Base-by-base conservation (phyloP, 2,797 vertebrate species). In the Crax fasciolata region DNA sequence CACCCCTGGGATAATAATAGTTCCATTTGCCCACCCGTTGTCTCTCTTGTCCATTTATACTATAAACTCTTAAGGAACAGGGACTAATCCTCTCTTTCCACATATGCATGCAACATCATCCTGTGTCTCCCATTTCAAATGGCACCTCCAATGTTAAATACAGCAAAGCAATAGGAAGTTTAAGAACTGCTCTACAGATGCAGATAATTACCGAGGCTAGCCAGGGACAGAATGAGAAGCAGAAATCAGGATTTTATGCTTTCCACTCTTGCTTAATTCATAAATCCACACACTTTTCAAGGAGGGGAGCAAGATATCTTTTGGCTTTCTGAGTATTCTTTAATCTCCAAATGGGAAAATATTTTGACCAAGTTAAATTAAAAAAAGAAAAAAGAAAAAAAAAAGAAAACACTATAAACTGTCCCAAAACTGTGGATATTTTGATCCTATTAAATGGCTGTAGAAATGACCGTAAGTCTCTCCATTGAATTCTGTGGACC, bases 191-290 rank as follows among this genome's bases (percentile, higher is more conserved):
- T 90, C 32, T 79, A 86, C 92, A 95, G 73, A 93, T 95, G 89
- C 70, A 75, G 91, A 49, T 81, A 82, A 94, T 96, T 96, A 95
- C 77, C 63, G 76, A 86, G 63, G 48, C 91, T 85, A 89, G 79
- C 62, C 92, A 82, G 65, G 46, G 62, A 81, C 55, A 91, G 82
- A 94, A 87, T 30, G 2, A 91, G 87, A 96, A 95, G 87, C 55
- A 97, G 87, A 91, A 96, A 91, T 79, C 44, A 59, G 38, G 59
- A 71, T 88, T 93, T 94, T 79, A 19, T 57, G 20, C 41, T 54
- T 46, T 96, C 79, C 67, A 74, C 41, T 94, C 83, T 88, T 5
- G 9, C 52, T 80, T 75, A 92, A 81, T 79, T 89, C 55, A 81
- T 46, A 88, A 73, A 93, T 75, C 72, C n/a, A 49, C 75, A 48